Conservation (phyloP, 2,113 vertebrate species). For the Chionodraco myersi region DNA sequence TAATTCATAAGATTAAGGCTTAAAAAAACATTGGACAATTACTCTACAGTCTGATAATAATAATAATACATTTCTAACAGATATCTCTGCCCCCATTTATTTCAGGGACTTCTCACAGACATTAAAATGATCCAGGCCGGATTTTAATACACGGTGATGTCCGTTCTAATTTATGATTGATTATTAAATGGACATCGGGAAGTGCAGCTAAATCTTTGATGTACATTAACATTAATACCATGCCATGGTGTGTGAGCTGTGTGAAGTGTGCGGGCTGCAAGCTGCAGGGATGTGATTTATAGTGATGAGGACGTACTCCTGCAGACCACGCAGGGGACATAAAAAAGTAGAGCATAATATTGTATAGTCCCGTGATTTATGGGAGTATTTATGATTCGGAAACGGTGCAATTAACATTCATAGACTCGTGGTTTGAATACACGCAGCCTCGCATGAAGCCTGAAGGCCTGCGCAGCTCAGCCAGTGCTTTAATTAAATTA, state of each 20-base stretch:
- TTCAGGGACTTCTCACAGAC: constrained; percentile 35
- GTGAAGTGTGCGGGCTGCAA: constrained; percentile 70
- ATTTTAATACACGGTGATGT: constrained; percentile 42
- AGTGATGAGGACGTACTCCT: constrained; percentile 74
- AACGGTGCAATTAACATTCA: constrained; percentile 83
- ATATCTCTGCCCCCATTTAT: constrained; percentile 18
- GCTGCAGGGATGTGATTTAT: constrained; percentile 88
- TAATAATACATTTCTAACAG: constrained; percentile 22
- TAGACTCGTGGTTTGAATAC: constrained; percentile 74
- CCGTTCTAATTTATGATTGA: constrained; percentile 54
- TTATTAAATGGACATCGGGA: constrained; percentile 47
- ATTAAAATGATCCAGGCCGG: constrained; percentile 30
- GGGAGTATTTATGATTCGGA: constrained; percentile 80
- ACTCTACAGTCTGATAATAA: constrained; percentile 3
- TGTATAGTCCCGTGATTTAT: constrained; percentile 83
- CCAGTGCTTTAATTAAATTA: constrained; percentile 36
- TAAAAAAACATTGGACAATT: background rate
- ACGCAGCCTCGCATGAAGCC: constrained; percentile 53
- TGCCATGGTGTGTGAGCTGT: constrained; percentile 60
- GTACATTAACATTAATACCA: constrained; percentile 72
- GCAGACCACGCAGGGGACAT: constrained; percentile 80
- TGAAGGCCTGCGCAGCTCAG: constrained; percentile 37
- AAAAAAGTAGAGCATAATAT: constrained; percentile 80
- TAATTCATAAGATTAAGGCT: constrained; percentile 1
- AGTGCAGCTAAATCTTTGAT: constrained; percentile 52